Conservation (phyloP, 2,888 invertebrate genomes). For the Tridacna crocea region DNA sequence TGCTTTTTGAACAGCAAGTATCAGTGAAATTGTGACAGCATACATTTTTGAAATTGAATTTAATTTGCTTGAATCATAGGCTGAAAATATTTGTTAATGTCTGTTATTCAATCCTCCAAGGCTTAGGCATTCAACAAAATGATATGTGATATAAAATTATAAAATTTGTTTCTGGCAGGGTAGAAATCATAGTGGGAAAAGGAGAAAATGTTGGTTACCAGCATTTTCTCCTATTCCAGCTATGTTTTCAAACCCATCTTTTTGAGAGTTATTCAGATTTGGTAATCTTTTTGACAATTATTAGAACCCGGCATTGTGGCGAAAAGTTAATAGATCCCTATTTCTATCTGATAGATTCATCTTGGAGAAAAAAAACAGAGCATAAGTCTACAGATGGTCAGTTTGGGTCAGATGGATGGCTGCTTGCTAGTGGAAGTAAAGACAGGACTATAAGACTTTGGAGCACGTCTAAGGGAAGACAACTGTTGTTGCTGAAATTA, state of each 20-base stretch:
- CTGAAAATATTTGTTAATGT: no score
- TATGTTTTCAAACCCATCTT: neutral
- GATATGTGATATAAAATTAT: no score
- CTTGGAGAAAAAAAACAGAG: slow-evolving; percentile 49
- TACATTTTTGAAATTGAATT: neutral
- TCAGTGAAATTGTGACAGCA: no score
- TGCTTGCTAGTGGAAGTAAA: slow-evolving; percentile 89
- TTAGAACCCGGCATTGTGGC: no score
- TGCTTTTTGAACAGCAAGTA: no score
- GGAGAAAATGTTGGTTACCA: neutral
- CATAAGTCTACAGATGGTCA: neutral
- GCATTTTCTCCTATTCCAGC: neutral
- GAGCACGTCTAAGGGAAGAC: slow-evolving; percentile 75
- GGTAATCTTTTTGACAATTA: neutral
- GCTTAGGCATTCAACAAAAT: no score
- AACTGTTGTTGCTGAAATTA: slow-evolving; percentile 68
- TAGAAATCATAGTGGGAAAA: neutral
- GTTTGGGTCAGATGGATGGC: slow-evolving; percentile 80
- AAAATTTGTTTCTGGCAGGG: neutral
- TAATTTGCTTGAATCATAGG: no score
- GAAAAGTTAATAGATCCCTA: no score
- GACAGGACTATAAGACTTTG: slow-evolving; percentile 86
- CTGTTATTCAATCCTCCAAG: no score
- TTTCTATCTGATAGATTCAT: slow-evolving; percentile 32
- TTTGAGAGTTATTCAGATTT: neutral